phyloP scores from a whole-genome alignment of 2,113 vertebrate genomes.

The Sapayoa aenigma region DNA sequence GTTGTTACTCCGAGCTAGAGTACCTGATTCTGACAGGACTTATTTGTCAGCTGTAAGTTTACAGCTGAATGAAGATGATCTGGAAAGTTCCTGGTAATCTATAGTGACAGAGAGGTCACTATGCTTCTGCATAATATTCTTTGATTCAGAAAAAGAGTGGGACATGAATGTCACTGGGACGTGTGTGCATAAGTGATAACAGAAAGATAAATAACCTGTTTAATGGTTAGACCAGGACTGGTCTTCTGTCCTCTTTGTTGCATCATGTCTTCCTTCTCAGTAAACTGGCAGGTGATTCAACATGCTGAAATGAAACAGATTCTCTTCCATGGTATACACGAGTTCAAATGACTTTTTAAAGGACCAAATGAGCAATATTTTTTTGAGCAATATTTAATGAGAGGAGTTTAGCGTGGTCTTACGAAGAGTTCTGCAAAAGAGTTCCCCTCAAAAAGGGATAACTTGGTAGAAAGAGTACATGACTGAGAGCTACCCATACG shows the following conservation, averaged over 20 bases:
- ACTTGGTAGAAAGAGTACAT: neutral
- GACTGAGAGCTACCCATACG: neutral
- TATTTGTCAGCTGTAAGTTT: neutral
- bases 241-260: neutral
- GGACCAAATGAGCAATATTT: neutral
- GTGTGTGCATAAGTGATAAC: neutral
- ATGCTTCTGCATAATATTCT: neutral
- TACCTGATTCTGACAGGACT: neutral
- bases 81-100: neutral
- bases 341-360: neutral
- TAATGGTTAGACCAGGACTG: neutral
- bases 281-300: neutral
- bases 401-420: neutral
- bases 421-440: neutral
- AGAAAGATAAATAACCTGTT: neutral
- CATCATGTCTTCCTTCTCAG: neutral
- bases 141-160: neutral
- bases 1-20: neutral
- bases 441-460: neutral
- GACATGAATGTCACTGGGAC: neutral
- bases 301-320: neutral
- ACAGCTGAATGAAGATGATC: neutral
- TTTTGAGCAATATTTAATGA: no score
- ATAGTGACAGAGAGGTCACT: neutral
- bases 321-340: neutral